These are phyloP conservation scores for Rhagophthalmus giganteus DNA, from an alignment of 2,888 invertebrate species.

Conservation along the genomic window DNA sequence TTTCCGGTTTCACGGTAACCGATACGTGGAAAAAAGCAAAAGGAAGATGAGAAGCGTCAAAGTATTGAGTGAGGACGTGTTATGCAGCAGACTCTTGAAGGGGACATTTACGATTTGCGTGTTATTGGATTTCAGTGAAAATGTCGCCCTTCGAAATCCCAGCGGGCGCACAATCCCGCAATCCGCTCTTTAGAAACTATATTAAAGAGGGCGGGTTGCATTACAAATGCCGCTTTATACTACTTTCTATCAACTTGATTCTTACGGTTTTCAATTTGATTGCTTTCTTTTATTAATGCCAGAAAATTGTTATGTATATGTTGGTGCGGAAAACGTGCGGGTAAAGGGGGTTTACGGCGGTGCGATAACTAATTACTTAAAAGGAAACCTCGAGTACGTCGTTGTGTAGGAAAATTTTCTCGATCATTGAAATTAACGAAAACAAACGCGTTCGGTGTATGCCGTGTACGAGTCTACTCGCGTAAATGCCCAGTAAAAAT, in stretches of 20 bases:
- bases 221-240: conserved; percentile 30
- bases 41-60: conserved; percentile 31
- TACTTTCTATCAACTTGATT: conserved; percentile 18
- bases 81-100: conserved; percentile 37
- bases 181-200: conserved; percentile 36
- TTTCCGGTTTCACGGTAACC: conserved; percentile 2
- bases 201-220: conserved; percentile 34
- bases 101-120: conserved; percentile 40
- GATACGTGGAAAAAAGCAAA: conserved; percentile 28
- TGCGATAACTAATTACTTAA: background rate
- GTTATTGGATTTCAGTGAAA: conserved; percentile 41
- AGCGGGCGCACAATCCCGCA: conserved; percentile 34
- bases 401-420: too few species aligned
- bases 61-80: conserved; percentile 31
- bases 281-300: conserved; percentile 15
- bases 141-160: conserved; percentile 34
- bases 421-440: too few species aligned
- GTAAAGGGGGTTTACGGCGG: too few species aligned
- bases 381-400: background rate
- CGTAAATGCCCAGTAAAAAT: too few species aligned
- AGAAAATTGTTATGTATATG: background rate
- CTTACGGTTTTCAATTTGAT: conserved; percentile 25
- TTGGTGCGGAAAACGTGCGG: too few species aligned
- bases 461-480: too few species aligned
- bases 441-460: too few species aligned